Evolutionary conservation across 2,797 vertebrate genomes (phyloP), one percentile per base, ranked within the genome.

Genomic region (Sebastolobus alascanus): DNA sequence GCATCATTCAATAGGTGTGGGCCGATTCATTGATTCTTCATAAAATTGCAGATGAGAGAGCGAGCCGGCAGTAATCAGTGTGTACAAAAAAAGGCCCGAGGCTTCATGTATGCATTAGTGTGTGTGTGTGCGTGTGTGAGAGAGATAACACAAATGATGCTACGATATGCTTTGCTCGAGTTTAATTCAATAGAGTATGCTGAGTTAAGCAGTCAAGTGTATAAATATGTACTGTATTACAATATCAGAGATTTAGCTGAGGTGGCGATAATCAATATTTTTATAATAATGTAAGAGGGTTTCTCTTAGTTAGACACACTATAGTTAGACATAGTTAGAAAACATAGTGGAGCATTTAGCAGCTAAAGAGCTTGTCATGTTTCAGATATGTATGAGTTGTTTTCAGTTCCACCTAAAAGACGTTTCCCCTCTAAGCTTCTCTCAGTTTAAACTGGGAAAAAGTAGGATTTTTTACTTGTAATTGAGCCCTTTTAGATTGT

Each of bases 31-130:
- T 79, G 91, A 93, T 93, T 90, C 84, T 70, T 86, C 87, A 89
- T 88, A 89, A 93, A 86, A 86, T 89, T 90, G 91, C 90, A 91
- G 88, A 93, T 86, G 87, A 91, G 92, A 90, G 69, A 64, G 64
- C 77, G 9, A 46, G 83, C 56, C 33, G 63, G 50, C 80, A 80
- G 84, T 84, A 74, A 88, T 90, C 77, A 81, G 86, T 29, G 84
- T 68, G 43, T 65, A 71, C 68, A 71, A 27, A 35, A 2, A 54
- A 73, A 61, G 52, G 61, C 80, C 84, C 0, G 58, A 88, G 82
- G 80, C 70, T 60, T 67, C 46, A 6, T 40, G 54, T 37, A 22
- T 12, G 46, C 35, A 60, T 65, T 65, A 35, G 46, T 22, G 68
- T 68, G 56, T 74, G 52, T 64, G 66, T 55, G 79, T 69, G 66